Base-by-base conservation (phyloP, 2,797 vertebrate species). In the Luscinia luscinia region DNA sequence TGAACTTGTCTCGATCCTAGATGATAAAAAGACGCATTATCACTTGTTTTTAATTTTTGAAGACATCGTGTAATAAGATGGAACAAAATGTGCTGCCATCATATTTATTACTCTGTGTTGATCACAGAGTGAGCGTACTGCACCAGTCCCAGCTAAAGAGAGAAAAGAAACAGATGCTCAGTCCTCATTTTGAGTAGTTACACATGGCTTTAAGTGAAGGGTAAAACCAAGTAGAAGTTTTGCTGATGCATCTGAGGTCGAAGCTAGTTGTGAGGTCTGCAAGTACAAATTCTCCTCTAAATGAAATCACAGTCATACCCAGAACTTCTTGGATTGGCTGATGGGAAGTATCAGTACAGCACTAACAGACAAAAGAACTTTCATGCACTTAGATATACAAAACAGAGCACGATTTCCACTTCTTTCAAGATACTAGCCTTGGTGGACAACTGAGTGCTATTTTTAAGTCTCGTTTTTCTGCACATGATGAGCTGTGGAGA, bases 381-480 rank as follows among this genome's bases (percentile, higher is more conserved):
- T 83, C 26, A 4, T 68, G 48, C 11, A 17, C 24, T 41, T 58
- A 52, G 15, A 36, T 80, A 32, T 6, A 36, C 15, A 67, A 73
- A 90, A 55, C 32, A 77, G 38, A 82, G 23, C 48, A 34, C 26
- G n/a, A 15, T 41, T 87, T 91, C 69, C 72, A 40, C 6, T 78
- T 93, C 70, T 80, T 87, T 58, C 12, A 9, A 86, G 66, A 30
- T 55, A 51, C 0, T 91, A 79, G 67, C 51, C 66, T 55, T 32
- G 43, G 36, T 77, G 46, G 30, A 78, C 86, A 79, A 66, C n/a
- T 23, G 40, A 49, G 38, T 89, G 46, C 51, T 89, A 15, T 85
- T 91, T 92, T 87, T 63, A 93, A 76, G 38, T 79, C 30, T 85
- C 1, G 3, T 76, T 93, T 84, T 93, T 87, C 78, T 90, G 55